Percentiles rank a stretch among this genome's conserved stretches.
Evolutionary conservation across 2,113 vertebrate genomes (phyloP).

Genomic region (Indicator indicator): DNA sequence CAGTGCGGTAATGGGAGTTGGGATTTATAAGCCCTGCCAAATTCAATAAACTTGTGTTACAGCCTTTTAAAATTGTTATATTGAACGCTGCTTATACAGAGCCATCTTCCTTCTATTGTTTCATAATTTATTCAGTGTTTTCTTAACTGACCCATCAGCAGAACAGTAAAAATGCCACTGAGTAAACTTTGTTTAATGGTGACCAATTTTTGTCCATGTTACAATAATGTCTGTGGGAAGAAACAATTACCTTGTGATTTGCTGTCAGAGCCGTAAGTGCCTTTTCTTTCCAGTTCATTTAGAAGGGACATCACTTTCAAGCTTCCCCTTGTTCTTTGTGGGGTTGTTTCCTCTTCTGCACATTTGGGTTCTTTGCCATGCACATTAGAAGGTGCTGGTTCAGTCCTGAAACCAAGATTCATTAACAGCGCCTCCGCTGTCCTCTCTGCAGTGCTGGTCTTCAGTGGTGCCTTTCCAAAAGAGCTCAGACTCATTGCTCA

Average conservation of each 20-base stretch:
- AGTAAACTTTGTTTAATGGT: slow-evolving; percentile 70
- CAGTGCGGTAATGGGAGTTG: slow-evolving; percentile 16
- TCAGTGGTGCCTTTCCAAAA: not conserved
- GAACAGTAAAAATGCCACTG: slow-evolving; percentile 58
- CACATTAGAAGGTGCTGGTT: not conserved
- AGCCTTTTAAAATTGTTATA: slow-evolving; percentile 64
- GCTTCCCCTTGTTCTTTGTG: not conserved
- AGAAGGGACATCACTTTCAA: slow-evolving; percentile 29
- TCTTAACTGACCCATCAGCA: slow-evolving; percentile 59
- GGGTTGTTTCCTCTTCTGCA: not conserved
- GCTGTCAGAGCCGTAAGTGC: slow-evolving; percentile 25
- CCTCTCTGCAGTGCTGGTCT: not conserved
- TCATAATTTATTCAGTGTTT: slow-evolving; percentile 71
- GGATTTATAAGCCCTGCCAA: slow-evolving; percentile 67
- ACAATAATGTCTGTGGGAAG: slow-evolving; percentile 57
- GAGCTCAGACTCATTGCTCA: rapidly evolving
- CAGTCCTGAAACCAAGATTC: not conserved
- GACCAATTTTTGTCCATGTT: slow-evolving; percentile 53
- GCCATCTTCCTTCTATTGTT: slow-evolving; percentile 32
- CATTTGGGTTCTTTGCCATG: not conserved
- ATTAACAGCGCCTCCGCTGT: not conserved
- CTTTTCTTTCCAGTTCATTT: slow-evolving; percentile 51
- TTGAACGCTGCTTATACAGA: slow-evolving; percentile 45
- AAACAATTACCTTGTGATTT: slow-evolving; percentile 61
- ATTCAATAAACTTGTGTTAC: slow-evolving; percentile 64